Conservation (phyloP, 2,113 vertebrate species). For the Hipposideros armiger region DNA sequence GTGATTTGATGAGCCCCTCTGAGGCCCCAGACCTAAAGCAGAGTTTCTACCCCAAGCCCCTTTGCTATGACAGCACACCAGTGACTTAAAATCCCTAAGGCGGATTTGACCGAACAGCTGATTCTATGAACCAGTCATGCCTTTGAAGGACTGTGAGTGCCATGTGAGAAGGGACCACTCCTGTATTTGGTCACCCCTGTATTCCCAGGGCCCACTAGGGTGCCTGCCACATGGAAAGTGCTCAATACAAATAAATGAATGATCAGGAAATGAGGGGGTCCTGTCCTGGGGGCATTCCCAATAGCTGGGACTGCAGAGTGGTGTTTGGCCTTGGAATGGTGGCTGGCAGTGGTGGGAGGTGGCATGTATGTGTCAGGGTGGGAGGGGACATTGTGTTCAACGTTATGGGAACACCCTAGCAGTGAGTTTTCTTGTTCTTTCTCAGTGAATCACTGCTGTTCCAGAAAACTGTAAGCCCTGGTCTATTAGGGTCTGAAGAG, state of each 20-base stretch:
- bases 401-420: background rate
- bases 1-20: too few species aligned
- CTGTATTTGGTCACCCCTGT: too few species aligned
- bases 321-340: background rate
- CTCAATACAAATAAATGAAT: background rate
- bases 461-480: slow-evolving; percentile 92
- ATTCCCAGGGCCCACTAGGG: too few species aligned
- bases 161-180: too few species aligned
- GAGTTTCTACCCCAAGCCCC: too few species aligned
- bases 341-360: background rate
- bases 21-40: too few species aligned
- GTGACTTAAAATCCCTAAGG: too few species aligned
- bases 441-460: slow-evolving; percentile 90
- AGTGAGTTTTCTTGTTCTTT: slow-evolving; percentile 56
- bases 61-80: too few species aligned
- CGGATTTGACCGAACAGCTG: too few species aligned
- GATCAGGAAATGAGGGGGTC: background rate
- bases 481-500: slow-evolving; percentile 91
- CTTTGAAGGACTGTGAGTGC: too few species aligned
- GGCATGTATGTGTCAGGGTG: background rate
- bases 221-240: too few species aligned
- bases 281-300: background rate
- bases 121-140: too few species aligned
- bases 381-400: fast-evolving
- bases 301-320: background rate